These are phyloP conservation scores for Lutjanus campechanus DNA, from an alignment of 2,797 vertebrate species.

Conservation along the genomic window DNA sequence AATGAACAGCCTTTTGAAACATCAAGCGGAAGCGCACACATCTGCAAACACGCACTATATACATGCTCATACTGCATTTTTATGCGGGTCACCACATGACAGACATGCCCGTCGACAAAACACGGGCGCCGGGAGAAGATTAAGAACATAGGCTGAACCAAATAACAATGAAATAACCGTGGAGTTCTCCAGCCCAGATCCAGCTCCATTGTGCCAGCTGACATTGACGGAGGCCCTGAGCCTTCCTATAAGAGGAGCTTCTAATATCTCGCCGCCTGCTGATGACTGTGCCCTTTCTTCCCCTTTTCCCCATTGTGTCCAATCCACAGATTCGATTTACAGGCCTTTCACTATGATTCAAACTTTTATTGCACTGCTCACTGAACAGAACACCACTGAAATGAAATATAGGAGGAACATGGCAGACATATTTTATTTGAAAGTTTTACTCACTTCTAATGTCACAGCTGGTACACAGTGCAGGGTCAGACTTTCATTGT, in stretches of 20 bases:
- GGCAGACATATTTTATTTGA: conserved; percentile 78
- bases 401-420: conserved; percentile 77
- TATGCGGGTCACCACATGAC: conserved; percentile 18
- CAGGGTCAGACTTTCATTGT: conserved; percentile 32
- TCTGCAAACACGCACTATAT: neutral
- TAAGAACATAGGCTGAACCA: conserved; percentile 55
- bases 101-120: conserved; percentile 21
- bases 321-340: conserved; percentile 83
- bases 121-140: conserved; percentile 36
- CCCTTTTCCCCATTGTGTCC: conserved; percentile 78
- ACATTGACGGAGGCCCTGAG: conserved; percentile 81
- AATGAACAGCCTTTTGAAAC: neutral
- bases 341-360: conserved; percentile 81
- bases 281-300: conserved; percentile 85
- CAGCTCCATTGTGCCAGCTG: conserved; percentile 69
- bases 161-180: conserved; percentile 67
- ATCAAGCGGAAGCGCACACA: neutral
- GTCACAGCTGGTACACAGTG: conserved; percentile 54
- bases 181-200: conserved; percentile 45
- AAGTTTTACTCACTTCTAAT: conserved; percentile 74
- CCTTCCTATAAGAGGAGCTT: conserved; percentile 64
- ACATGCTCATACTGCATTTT: conserved; percentile 2
- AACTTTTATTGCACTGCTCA: conserved; percentile 79
- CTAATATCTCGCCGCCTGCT: conserved; percentile 77
- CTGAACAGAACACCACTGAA: conserved; percentile 68